These are phyloP conservation scores for Gila robusta DNA, from an alignment of 2,797 vertebrate species.

Conservation along the genomic window DNA sequence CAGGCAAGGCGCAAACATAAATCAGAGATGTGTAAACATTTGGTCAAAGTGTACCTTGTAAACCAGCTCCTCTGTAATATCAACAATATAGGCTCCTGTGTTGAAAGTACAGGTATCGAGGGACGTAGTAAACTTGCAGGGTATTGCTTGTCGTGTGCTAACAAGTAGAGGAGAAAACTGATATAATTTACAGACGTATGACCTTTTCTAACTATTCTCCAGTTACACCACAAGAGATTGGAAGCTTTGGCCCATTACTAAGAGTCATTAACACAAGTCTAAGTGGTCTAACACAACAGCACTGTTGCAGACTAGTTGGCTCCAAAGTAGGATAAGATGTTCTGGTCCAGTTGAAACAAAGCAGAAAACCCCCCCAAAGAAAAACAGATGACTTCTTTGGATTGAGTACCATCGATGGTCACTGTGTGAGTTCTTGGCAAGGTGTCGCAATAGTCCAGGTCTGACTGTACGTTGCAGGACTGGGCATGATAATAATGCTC, in stretches of 20 bases:
- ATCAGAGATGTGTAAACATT: conserved; percentile 26
- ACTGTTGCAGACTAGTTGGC: background rate
- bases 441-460: background rate
- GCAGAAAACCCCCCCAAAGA: background rate
- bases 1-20: conserved; percentile 20
- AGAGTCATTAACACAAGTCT: conserved; percentile 54
- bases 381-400: background rate
- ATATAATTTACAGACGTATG: conserved; percentile 25
- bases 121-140: background rate
- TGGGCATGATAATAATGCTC: conserved; percentile 44
- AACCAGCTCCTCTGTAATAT: conserved; percentile 38
- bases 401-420: background rate
- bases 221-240: conserved; percentile 38
- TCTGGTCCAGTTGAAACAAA: conserved; percentile 61
- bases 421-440: conserved; percentile 15
- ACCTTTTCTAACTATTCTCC: conserved; percentile 49
- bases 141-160: background rate
- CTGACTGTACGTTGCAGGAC: conserved; percentile 29
- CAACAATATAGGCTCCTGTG: conserved; percentile 1
- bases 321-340: conserved; percentile 58
- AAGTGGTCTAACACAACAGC: conserved; percentile 23
- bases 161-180: background rate
- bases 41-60: conserved; percentile 10
- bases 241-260: conserved; percentile 58
- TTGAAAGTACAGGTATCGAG: conserved; percentile 11